These are phyloP conservation scores for Nerophis ophidion DNA, from an alignment of 2,113 vertebrate genomes.

Conservation along the genomic window DNA sequence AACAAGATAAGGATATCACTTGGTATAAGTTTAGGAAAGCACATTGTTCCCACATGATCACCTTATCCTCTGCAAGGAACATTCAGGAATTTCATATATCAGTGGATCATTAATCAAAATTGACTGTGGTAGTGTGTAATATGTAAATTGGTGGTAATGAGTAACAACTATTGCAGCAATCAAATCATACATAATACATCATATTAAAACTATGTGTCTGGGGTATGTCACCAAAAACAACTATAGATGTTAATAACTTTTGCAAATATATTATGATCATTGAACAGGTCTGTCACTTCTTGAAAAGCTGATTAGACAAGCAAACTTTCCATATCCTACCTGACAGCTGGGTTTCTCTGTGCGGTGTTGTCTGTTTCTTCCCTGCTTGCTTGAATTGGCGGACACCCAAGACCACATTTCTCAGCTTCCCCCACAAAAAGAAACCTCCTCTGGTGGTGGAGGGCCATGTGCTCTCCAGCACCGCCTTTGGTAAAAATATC, in stretches of 20 bases:
- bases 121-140: background rate
- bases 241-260: background rate
- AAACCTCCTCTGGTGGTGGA: constrained; percentile 92
- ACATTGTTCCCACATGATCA: constrained; percentile 9
- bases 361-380: constrained; percentile 72
- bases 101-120: background rate
- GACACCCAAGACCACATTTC: constrained; percentile 88
- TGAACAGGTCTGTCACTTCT: background rate
- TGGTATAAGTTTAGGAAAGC: constrained; percentile 13
- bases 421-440: constrained; percentile 94
- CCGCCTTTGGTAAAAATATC: constrained; percentile 72
- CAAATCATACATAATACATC: background rate
- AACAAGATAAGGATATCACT: constrained; percentile 13
- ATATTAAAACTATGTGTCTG: background rate
- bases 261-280: background rate
- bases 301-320: background rate
- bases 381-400: constrained; percentile 89
- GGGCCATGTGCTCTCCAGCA: constrained; percentile 97
- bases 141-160: background rate
- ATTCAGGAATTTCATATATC: background rate
- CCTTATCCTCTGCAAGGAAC: constrained; percentile 12
- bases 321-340: constrained; percentile 65
- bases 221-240: background rate
- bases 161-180: background rate
- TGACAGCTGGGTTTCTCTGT: constrained; percentile 75